Evolutionary conservation across 2,797 vertebrate genomes (phyloP), one percentile per base, ranked within the genome.

Genomic region (Clarias platycephalus): DNA sequence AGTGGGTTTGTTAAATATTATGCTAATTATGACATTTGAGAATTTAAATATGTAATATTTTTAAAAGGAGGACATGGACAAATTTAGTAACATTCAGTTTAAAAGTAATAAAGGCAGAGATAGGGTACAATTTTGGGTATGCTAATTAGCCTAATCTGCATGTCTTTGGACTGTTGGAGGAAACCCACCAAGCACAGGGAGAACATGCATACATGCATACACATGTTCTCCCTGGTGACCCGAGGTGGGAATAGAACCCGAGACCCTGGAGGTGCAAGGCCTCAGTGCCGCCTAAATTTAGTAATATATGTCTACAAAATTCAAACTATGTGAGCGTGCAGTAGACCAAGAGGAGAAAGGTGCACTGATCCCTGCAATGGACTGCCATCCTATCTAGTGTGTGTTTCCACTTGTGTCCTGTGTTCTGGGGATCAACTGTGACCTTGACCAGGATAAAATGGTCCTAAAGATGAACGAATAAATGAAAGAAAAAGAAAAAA

Each of bases 321-420:
- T 84, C 94, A 94, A 94, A 94, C 92, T 93, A 93, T 94, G 93
- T 71, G 89, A 89, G 91, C 88, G 91, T 93, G 91, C 93, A 94
- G 92, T 90, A 90, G 86, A 75, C 86, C 58, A 40, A 86, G 85
- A 57, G 16, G 1, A 70, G 1, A 31, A 81, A 70, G 13, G 28
- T 81, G 12, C 28, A 58, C 57, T 8, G 28, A 5, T 4, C 6
- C 26, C 72, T 75, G 26, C 26, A 75, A 31, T 22, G 13, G 26
- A 75, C 72, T 26, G 15, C 3, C 72, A 31, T 28, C 15, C 12
- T 22, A 24, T 34, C 2, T 3, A 20, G 15, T 22, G 60, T 28
- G 60, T 66, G 31, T 80, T 58, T 53, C 16, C 62, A 22, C 40
- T 20, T 53, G 78, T 28, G 24, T 8, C 58, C 37, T 4, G 57